Base-by-base conservation (phyloP, 2,888 invertebrate genomes). In the Empis livida region DNA sequence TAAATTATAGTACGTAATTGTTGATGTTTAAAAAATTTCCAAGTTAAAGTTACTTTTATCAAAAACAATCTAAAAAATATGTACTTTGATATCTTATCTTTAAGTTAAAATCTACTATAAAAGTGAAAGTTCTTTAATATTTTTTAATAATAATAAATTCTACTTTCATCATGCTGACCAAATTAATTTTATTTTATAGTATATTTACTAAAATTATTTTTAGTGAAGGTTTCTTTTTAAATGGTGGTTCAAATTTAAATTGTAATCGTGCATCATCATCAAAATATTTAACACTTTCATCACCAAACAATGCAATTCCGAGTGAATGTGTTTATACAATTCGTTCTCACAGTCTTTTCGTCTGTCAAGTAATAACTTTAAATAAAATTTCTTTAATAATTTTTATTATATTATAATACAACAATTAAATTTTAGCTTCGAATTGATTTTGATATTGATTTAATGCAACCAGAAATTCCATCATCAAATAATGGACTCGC, bases 391-490 rank as follows among this genome's bases (percentile, higher is more conserved):
- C 14, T n/a, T n/a, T 15, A n/a, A 15, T 37, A 37, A n/a, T 37
- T 37, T 37, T 9, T n/a, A 32, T 27, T 9, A 27, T 35, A 35
- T 35, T 35, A n/a, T 35, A 13, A 32, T 5, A 32, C 2, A 27
- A 27, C 2, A 27, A 27, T 27, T 27, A 27, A 4, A 27, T 35
- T 35, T 35, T 8, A 51, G 51, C 35, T 63, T 42, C 59, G 63
- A 40, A 54, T 63, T 10, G 59, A 63, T n/a, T 62, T 61, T 10
- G 51, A 57, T 37, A 58, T 64, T 58, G 54, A 49, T 0, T 46
- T 65, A 48, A 62, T 62, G 1, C 62, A 57, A 42, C 65, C 65
- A 1, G 44, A 54, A 20, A 14, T 61, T 31, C 56, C 56, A 23
- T 20, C 27, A 6, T 15, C 45, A 1, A 53, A 51, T 1, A 57